Evolutionary conservation across 1,140 invertebrate genomes (phyloP).

Genomic region (Tetranychus urticae): DNA sequence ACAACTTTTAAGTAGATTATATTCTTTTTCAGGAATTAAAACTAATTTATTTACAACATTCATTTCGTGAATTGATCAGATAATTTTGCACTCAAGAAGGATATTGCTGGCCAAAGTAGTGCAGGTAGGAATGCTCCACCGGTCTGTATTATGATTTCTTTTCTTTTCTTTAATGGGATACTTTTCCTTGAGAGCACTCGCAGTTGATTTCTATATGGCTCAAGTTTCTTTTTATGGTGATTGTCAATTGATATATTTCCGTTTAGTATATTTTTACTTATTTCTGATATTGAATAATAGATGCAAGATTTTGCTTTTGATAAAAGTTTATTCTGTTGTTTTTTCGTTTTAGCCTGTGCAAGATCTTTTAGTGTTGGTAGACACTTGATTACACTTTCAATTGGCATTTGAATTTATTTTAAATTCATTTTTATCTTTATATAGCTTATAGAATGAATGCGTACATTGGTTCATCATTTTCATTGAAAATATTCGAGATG

Average conservation of each 20-base stretch:
- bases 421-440: background rate
- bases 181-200: background rate
- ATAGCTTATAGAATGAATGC: background rate
- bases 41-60: background rate
- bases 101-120: background rate
- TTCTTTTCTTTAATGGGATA: background rate
- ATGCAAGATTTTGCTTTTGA: background rate
- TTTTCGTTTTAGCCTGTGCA: background rate
- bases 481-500: background rate
- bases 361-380: background rate
- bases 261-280: background rate
- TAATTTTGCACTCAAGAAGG: background rate
- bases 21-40: background rate
- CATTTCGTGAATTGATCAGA: background rate
- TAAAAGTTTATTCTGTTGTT: background rate
- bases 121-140: background rate
- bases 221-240: background rate
- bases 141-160: background rate
- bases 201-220: background rate
- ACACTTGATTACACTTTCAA: background rate
- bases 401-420: background rate
- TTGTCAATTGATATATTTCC: background rate
- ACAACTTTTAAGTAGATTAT: background rate
- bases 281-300: background rate
- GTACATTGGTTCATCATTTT: background rate